Base-by-base conservation (phyloP, 2,113 vertebrate species). In the Sceloporus undulatus region DNA sequence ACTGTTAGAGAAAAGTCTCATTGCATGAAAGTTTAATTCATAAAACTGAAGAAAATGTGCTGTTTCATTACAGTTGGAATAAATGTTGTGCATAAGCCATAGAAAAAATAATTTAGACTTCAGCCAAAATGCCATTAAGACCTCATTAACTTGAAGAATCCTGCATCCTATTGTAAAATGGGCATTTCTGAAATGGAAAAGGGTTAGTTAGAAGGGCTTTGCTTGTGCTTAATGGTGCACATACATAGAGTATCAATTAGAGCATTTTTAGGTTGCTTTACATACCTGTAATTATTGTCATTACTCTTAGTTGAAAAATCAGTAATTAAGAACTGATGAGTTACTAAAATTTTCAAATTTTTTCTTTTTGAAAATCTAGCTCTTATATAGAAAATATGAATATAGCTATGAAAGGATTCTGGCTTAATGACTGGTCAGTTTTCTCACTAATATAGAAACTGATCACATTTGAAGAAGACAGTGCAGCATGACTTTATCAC, bases 31-130 rank as follows among this genome's bases (percentile, higher is more conserved):
- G 76, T 27, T 1, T 87, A 89, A 79, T 87, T 6, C 1, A n/a
- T n/a, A 87, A 76, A 89, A 85, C n/a, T 66, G 83, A 89, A 87
- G 13, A 80, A 85, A 92, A 88, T 42, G 2, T n/a, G 56, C 4
- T 38, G 23, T n/a, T 87, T 4, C 13, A 56, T 82, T 90, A 87
- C n/a, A 90, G 13, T 9, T 62, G 52, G 87, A 85, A 48, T 87
- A 89, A 87, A 56, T 79, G 65, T 56, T 84, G 1, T 81, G 2
- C 48, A 73, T 88, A 85, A 87, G 18, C 71, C 29, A 80, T 71
- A 52, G 1, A 74, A 82, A 34, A 87, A 89, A 79, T 52, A 86
- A 84, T 40, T 62, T 42, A 70, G 2, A 1, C 9, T 82, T 14
- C 7, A 93, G 27, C 29, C 0, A 87, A 89, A 87, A 66, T 2